Base-by-base conservation (phyloP, 2,113 vertebrate genomes). In the Centropus bengalensis region DNA sequence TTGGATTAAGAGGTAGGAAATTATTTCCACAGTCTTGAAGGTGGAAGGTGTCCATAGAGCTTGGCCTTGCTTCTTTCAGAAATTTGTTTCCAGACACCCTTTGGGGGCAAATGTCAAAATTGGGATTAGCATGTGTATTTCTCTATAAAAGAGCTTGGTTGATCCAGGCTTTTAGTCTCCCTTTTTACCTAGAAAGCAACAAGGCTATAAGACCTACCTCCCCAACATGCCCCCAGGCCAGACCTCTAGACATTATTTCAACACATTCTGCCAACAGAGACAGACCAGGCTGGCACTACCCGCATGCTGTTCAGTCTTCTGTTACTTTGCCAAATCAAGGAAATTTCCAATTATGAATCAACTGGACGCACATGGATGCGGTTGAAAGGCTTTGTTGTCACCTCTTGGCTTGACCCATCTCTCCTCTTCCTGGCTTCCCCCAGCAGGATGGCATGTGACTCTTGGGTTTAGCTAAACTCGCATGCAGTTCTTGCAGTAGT, bases 121-220 rank as follows among this genome's bases (percentile, higher is more conserved):
- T 76, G 4, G 23, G 44, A 76, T 82, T 5, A 1, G 42, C 9
- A 54, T 93, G 76, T 85, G 27, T 87, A 6, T 80, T 88, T 79
- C 68, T 71, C 15, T 92, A 0, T 78, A 70, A 63, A 88, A 86
- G 27, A 69, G 11, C 33, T 62, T 67, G 16, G 71, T 96, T 1
- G 1, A 58, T 68, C 89, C 62, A 85, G 81, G 58, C 44, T 30
- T 85, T 93, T 79, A 86, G 89, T 92, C 56, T 78, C 69, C 33
- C 8, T 64, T 87, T 94, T 89, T 89, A 85, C 74, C 66, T 82
- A 78, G 87, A 91, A 76, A 95, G 66, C 66, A 89, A 27, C 63
- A 68, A 76, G 60, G 21, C 67, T 93, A 36, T 84, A 85, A 30
- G 36, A 24, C 56, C 40, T 64, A 49, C 74, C 22, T 28, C 56